Evolutionary conservation across 2,888 invertebrate genomes (phyloP).

Genomic region (Macaria notata): DNA sequence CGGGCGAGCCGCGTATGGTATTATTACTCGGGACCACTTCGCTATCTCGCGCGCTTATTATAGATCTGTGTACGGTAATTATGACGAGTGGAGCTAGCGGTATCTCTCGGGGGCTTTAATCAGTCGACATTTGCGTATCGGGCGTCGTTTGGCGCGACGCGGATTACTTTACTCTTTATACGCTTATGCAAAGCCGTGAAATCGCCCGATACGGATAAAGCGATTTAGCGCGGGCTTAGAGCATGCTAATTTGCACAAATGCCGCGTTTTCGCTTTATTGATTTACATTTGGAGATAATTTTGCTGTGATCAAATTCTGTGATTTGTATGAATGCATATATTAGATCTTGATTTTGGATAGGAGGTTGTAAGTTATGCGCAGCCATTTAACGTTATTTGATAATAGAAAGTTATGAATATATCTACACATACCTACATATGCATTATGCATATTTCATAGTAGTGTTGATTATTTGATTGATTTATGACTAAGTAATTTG

Average conservation of each 20-base stretch:
- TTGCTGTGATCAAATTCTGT: conserved; percentile 6
- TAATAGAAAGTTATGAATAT: no score
- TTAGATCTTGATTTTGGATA: not conserved
- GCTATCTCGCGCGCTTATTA: conserved; percentile 66
- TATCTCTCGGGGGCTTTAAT: conserved; percentile 65
- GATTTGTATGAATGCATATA: not conserved
- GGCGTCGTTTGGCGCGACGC: conserved; percentile 47
- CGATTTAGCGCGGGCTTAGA: conserved; percentile 19
- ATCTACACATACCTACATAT: no score
- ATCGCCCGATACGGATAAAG: conserved; percentile 24
- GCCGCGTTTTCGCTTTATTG: conserved; percentile 6
- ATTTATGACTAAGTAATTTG: no score
- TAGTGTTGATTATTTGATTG: no score
- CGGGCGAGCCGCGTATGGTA: conserved; percentile 59
- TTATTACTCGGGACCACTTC: conserved; percentile 69
- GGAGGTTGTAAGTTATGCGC: not conserved
- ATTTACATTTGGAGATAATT: conserved; percentile 10
- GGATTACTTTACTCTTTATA: conserved; percentile 33
- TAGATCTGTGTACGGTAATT: conserved; percentile 63
- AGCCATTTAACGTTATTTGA: no score
- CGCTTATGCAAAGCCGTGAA: conserved; percentile 38
- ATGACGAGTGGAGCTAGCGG: conserved; percentile 75
- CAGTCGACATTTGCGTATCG: conserved; percentile 71
- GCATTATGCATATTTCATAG: no score
- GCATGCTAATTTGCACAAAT: conserved; percentile 19